These are phyloP conservation scores for Ctenodactylus gundi DNA, from an alignment of 2,113 vertebrate species.

Conservation along the genomic window DNA sequence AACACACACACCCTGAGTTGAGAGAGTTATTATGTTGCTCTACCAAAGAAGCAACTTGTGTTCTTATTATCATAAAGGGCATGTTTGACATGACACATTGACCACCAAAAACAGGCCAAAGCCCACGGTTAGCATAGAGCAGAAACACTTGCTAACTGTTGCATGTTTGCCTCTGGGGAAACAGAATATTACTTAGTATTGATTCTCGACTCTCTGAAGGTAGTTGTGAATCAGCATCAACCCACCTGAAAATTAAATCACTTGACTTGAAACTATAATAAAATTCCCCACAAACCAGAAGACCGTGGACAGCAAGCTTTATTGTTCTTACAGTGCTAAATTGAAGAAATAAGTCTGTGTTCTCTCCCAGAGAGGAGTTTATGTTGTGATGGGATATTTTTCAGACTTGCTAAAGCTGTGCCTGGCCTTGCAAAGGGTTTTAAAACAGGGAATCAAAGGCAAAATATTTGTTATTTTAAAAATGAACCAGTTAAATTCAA, in stretches of 20 bases:
- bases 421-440: neutral
- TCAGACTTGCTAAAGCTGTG: neutral
- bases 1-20: neutral
- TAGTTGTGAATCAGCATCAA: neutral
- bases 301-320: neutral
- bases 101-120: neutral
- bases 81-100: neutral
- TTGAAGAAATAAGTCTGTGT: neutral
- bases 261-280: neutral
- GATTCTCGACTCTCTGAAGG: neutral
- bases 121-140: neutral
- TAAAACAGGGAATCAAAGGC: neutral
- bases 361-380: neutral
- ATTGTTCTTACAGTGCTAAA: neutral
- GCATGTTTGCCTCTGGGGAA: neutral
- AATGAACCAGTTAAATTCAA: slow-evolving; percentile 17
- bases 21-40: neutral
- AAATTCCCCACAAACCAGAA: neutral
- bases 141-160: neutral
- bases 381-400: neutral
- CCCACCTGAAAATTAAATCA: slow-evolving; percentile 2
- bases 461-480: slow-evolving; percentile 25
- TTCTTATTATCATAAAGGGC: neutral
- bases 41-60: neutral
- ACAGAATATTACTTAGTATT: neutral